phyloP scores from a whole-genome alignment of 2,888 invertebrate species.

The Eubasilissa splendida region DNA sequence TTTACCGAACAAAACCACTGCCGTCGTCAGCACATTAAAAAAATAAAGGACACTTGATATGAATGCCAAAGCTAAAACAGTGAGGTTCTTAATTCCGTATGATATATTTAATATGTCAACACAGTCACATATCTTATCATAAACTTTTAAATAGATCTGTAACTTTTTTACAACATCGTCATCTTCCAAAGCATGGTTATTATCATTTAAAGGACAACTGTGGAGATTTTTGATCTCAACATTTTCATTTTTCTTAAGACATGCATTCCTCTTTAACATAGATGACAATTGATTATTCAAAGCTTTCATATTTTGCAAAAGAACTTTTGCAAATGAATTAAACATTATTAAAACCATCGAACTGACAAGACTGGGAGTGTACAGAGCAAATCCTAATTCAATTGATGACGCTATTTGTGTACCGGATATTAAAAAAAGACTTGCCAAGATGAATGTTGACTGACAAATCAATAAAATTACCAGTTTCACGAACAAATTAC shows the following conservation, averaged over 20 bases:
- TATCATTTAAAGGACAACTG: background rate
- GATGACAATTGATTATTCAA: background rate
- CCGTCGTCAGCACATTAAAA: background rate
- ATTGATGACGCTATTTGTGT: too few relatives aligned
- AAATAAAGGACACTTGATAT: background rate
- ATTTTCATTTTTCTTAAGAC: background rate
- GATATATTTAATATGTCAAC: slow-evolving; percentile 1
- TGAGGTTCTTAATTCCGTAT: slow-evolving; percentile 16
- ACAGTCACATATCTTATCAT: slow-evolving; percentile 36
- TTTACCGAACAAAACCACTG: background rate
- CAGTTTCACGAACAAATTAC: background rate
- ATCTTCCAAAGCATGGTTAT: background rate
- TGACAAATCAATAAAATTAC: background rate
- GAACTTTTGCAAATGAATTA: background rate
- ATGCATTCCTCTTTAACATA: background rate
- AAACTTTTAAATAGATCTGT: background rate
- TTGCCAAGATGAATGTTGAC: background rate
- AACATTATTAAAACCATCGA: slow-evolving; percentile 7
- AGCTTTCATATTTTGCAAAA: background rate
- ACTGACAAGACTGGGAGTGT: background rate
- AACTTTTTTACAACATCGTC: background rate
- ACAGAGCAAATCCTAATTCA: background rate
- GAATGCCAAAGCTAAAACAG: slow-evolving; percentile 1
- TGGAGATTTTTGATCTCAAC: background rate
- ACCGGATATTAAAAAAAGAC: background rate